These are phyloP conservation scores for Columba livia DNA, from an alignment of 2,113 vertebrate genomes.

Conservation along the genomic window DNA sequence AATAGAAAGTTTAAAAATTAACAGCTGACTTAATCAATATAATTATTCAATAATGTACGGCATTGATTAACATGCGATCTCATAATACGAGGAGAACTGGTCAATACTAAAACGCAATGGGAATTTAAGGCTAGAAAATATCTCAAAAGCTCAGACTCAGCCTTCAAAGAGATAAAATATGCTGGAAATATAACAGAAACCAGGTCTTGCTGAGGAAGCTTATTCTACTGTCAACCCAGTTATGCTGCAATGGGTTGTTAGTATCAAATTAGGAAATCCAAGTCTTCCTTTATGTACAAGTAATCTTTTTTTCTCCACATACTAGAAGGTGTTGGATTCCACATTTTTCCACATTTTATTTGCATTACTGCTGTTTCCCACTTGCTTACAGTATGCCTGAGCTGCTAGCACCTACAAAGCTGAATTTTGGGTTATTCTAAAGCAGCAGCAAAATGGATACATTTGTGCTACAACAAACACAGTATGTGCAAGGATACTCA, in stretches of 20 bases:
- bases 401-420: neutral
- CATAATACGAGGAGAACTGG: neutral
- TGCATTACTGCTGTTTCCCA: neutral
- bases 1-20: slow-evolving; percentile 24
- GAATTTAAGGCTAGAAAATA: neutral
- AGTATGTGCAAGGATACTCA: neutral
- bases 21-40: neutral
- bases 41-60: neutral
- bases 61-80: neutral
- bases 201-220: slow-evolving; percentile 14
- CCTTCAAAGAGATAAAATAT: slow-evolving; percentile 2
- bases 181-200: neutral
- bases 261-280: neutral
- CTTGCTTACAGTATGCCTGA: neutral
- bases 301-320: neutral
- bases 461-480: neutral
- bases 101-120: neutral
- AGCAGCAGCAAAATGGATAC: neutral
- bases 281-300: neutral
- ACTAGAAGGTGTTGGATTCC: neutral
- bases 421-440: neutral
- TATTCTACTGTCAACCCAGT: slow-evolving; percentile 8
- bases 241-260: neutral
- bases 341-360: neutral
- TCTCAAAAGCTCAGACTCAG: neutral